Base-by-base conservation (phyloP, 1,140 invertebrate genomes). In the Lordiphosa mommai region DNA sequence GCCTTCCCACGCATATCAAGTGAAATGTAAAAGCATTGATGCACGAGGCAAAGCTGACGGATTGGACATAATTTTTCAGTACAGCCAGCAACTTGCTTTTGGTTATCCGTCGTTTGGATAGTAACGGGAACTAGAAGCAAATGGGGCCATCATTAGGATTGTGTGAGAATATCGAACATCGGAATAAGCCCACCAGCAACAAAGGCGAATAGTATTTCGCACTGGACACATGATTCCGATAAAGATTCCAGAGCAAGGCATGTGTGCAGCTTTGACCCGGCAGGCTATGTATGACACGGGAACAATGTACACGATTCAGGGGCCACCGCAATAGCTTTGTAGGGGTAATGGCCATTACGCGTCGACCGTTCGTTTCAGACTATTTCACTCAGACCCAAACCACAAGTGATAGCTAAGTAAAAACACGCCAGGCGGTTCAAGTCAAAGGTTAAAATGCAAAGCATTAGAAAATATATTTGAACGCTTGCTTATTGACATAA, bases 151-250 rank as follows among this genome's bases (percentile, higher is more conserved):
- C 23, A 27, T 6, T 27, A 27, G 7, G 23, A 1, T 5, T 27
- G 23, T 27, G 23, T 7, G 23, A 27, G 6, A 27, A 27, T 1
- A 1, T 29, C 1, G 4, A 30, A n/a, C 12, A 40, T 8, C 1
- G 8, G 4, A 17, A n/a, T 9, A 13, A 34, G 52, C 76, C 37
- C 46, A 82, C 77, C 72, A 84, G 16, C 29, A 80, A 32, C 32
- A 72, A 8, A 1, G 77, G 77, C 9, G 49, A 44, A 52, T 76
- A 84, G 27, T 82, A 82, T 44, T 68, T 76, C 1, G 43, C 53
- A 37, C 77, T 60, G 8, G 71, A 74, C 37, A 80, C 34, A 44
- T 72, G 58, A 44, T 73, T 76, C 5, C 71, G 67, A 14, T 61
- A 82, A 2, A 82, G 12, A 49, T 63, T 82, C 76, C 77, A 72